These are phyloP conservation scores for Trachurus trachurus DNA, from an alignment of 2,797 vertebrate genomes.

Conservation along the genomic window DNA sequence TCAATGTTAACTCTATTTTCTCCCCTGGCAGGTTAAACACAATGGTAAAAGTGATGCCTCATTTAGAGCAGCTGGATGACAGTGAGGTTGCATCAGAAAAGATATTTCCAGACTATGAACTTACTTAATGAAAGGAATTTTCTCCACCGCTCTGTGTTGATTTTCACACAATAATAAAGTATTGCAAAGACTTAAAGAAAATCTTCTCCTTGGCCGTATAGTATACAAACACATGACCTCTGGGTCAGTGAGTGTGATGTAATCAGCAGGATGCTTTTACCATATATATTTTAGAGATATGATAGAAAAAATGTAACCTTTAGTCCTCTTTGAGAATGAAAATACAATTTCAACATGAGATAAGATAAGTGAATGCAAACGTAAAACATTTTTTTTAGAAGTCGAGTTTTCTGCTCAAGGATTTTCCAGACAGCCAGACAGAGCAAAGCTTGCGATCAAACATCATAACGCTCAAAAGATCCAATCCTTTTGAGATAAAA, in stretches of 20 bases:
- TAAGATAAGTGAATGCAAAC: background rate
- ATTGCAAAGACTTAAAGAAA: background rate
- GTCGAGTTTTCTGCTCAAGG: conserved; percentile 18
- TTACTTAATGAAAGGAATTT: background rate
- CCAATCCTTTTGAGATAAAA: conserved; percentile 47
- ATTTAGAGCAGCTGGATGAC: background rate
- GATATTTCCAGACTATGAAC: background rate
- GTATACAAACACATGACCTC: background rate
- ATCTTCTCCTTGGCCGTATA: background rate
- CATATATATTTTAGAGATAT: background rate
- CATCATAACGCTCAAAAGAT: conserved; percentile 44
- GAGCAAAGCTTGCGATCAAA: conserved; percentile 50
- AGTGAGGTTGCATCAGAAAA: conserved; percentile 3
- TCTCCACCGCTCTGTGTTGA: background rate
- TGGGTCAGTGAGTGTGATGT: background rate
- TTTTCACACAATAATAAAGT: background rate
- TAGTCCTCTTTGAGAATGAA: background rate
- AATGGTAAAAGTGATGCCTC: background rate
- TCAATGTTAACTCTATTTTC: background rate
- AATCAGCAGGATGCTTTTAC: background rate
- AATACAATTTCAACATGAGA: background rate
- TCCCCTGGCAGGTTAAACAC: background rate
- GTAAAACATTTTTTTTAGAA: too few relatives aligned
- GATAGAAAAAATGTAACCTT: too few relatives aligned
- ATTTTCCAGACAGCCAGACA: conserved; percentile 28